Evolutionary conservation across 2,797 vertebrate species (phyloP), one percentile per base, ranked within the genome.

Genomic region (Micromesistius poutassou): DNA sequence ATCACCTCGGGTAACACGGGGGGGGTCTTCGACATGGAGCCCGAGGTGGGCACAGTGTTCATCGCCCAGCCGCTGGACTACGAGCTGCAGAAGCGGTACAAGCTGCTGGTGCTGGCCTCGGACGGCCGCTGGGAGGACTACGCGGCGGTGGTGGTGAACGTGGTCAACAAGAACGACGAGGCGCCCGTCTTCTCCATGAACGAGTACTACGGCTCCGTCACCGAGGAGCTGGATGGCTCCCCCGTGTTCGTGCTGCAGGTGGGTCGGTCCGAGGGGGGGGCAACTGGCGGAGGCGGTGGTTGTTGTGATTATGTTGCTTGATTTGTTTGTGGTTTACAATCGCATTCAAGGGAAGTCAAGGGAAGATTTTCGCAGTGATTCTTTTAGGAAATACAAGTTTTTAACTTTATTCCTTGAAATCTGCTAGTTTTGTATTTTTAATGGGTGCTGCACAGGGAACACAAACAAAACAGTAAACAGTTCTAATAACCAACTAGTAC

Each of bases 51-150:
- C 80, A 93, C 95, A 3, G 93, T 98, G 85, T 95, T 96, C 85
- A 94, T 96, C 77, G 92, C 94, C 0, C 95, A 96, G 1, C 94
- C 94, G 0, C 89, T 98, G 92, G 96, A 97, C 91, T 97, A 96
- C n/a, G 96, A 98, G 89, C 91, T 93, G 82, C 93, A 93, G 76
- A 95, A 96, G 89, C 91, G 93, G 72, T 95, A 96, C 85, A 95
- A 95, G 81, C 93, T 98, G 4, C 93, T 95, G 68, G 86, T 97
- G 74, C 89, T 97, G 75, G 96, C 96, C 30, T 97, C 96, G 0
- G 96, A 97, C 14, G 96, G 97, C 25, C 96, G 96, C 82, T 97
- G 96, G 96, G 96, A 98, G 83, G 96, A 97, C 85, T 96, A 96
- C 19, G 92, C 95, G 0, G 93, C 94, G 0, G 85, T 93, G 74